Percentiles rank a stretch among this genome's conserved stretches.
These are phyloP conservation scores for Lasioglossum calceatum DNA, from an alignment of 2,888 invertebrate genomes.

Conservation along the genomic window DNA sequence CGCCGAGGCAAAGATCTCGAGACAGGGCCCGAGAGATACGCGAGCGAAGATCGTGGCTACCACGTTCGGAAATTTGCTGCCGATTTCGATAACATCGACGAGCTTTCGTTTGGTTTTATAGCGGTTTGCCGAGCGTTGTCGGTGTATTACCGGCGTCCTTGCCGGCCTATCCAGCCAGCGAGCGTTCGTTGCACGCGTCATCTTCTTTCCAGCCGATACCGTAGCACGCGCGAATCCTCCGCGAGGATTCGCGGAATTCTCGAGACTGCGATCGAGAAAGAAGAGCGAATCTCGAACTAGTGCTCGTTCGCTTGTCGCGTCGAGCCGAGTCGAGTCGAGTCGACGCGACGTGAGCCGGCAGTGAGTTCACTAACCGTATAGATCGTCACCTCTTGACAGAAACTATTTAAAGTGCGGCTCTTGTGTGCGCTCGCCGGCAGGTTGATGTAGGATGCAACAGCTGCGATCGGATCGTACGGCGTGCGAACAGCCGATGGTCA, in stretches of 20 bases:
- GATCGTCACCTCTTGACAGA: constrained; percentile 69
- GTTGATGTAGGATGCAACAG: constrained; percentile 73
- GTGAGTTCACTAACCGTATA: constrained; percentile 69
- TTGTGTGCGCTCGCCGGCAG: constrained; percentile 48
- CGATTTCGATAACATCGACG: constrained; percentile 67
- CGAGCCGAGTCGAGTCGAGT: constrained; percentile 5
- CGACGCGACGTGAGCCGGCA: constrained; percentile 39
- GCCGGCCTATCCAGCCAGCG: neutral
- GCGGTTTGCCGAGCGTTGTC: constrained; percentile 4
- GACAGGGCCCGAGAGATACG: constrained; percentile 59
- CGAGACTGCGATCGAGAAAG: neutral
- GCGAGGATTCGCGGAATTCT: neutral
- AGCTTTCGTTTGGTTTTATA: constrained; percentile 50
- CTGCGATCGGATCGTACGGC: constrained; percentile 72
- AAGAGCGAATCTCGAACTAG: neutral
- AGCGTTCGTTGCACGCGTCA: constrained; percentile 20
- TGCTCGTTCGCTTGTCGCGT: neutral
- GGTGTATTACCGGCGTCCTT: constrained; percentile 30
- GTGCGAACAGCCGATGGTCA: constrained; percentile 70
- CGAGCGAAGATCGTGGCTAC: constrained; percentile 60
- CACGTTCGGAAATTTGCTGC: constrained; percentile 66
- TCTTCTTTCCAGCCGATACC: neutral
- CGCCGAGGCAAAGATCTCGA: constrained; percentile 49
- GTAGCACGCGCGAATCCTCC: neutral
- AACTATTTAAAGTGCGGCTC: constrained; percentile 70